Evolutionary conservation across 1,140 invertebrate species (phyloP), one percentile per base, ranked within the genome.

Genomic region (Drosophila elegans): DNA sequence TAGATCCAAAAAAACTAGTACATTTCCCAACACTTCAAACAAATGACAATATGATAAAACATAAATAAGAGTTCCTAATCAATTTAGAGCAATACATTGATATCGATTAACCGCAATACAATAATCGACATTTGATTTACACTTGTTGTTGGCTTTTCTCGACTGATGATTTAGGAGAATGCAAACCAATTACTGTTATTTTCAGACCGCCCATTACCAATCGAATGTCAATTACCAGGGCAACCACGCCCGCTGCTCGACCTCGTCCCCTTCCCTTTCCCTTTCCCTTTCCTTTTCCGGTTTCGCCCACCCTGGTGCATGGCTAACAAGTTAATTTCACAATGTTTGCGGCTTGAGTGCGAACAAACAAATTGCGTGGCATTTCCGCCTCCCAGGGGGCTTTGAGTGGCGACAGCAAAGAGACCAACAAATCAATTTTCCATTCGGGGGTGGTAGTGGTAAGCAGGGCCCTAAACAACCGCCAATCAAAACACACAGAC

Each of bases 301-400:
- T 41, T 21, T 36, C 5, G 34, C 11, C 29, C 62, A 13, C 46
- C 48, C 60, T 29, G 25, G 46, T 41, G 38, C 64, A 41, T 52
- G 64, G 64, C 64, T 79, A 88, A 89, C 83, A 83, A 89, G 84
- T 88, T 77, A 83, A 86, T 86, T 88, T 86, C 60, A 83, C 78
- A 74, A 85, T 78, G 75, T 80, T 80, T 78, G 81, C 67, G 75
- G 75, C 45, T 66, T 61, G 44, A 51, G 71, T 52, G 79, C 60
- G 64, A 79, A 68, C 75, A 88, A 88, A 82, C 84, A 79, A 83
- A 86, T 83, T 88, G 66, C 63, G 55, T 66, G 71, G 72, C 83
- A 60, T 63, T 76, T 62, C 61, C 38, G 25, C 36, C 44, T 49
- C 68, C 51, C 52, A 59, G 12, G 39, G 59, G 72, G 45, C 49